Percentiles rank a stretch among this genome's conserved stretches.
Conservation (phyloP, 2,888 invertebrate species). For the Deilephila porcellus region DNA sequence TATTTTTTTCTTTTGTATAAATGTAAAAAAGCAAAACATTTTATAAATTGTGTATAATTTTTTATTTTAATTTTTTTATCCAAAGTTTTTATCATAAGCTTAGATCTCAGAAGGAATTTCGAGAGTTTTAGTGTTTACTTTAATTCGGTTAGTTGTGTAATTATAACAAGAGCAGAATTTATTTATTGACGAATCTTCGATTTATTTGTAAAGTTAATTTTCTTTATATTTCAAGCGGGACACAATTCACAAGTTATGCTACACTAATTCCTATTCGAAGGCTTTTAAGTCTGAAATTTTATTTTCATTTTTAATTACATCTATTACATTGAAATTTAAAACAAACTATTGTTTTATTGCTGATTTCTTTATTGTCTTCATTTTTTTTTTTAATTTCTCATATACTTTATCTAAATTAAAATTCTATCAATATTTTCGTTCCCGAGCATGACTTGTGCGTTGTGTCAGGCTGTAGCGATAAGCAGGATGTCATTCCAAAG, state of each 20-base stretch:
- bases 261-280: neutral
- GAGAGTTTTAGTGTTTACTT: slow-evolving; percentile 63
- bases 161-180: slow-evolving; percentile 73
- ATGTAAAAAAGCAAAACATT: slow-evolving; percentile 65
- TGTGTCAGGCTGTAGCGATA: slow-evolving; percentile 54
- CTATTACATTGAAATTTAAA: neutral
- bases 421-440: neutral
- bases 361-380: too few species aligned
- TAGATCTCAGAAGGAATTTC: slow-evolving; percentile 81
- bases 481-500: slow-evolving; percentile 82
- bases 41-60: slow-evolving; percentile 19
- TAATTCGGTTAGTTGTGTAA: slow-evolving; percentile 71
- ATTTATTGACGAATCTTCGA: slow-evolving; percentile 75
- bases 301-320: neutral
- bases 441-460: neutral
- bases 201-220: slow-evolving; percentile 74
- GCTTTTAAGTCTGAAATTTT: neutral
- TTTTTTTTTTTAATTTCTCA: too few species aligned
- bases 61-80: slow-evolving; percentile 77
- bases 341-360: neutral
- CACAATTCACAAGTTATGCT: slow-evolving; percentile 3
- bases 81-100: slow-evolving; percentile 83
- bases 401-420: too few species aligned
- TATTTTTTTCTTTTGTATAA: slow-evolving; percentile 78
- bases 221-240: slow-evolving; percentile 35